phyloP scores from a whole-genome alignment of 23 tunicate genomes.

The Pegea sp. region DNA sequence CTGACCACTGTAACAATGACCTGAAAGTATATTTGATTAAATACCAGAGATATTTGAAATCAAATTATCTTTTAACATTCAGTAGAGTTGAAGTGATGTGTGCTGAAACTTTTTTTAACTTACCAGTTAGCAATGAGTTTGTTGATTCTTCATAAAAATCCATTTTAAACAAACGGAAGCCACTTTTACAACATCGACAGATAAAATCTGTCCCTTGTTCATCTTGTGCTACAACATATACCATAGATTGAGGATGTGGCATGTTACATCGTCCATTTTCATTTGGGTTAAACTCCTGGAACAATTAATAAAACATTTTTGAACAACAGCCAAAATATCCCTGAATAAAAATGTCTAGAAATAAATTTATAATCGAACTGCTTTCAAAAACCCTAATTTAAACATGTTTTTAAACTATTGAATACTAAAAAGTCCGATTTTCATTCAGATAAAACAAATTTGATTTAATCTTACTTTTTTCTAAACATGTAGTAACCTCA shows the following conservation, averaged over 20 bases:
- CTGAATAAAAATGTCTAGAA: too few relatives aligned
- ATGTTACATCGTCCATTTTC: constrained; percentile 62
- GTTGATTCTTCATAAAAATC: constrained; percentile 95
- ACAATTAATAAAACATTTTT: too few relatives aligned
- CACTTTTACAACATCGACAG: constrained; percentile 84
- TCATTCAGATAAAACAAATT: too few relatives aligned
- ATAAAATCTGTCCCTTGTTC: constrained; percentile 79
- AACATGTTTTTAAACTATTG: too few relatives aligned
- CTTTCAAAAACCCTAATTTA: too few relatives aligned
- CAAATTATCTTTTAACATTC: background rate
- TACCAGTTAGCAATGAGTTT: constrained; percentile 84
- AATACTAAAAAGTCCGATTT: too few relatives aligned
- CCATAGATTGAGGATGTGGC: constrained; percentile 97
- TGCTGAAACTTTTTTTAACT: background rate
- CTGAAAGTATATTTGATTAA: constrained; percentile 12
- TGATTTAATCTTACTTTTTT: too few relatives aligned
- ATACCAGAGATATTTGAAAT: background rate
- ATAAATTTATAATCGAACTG: too few relatives aligned
- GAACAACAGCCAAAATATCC: too few relatives aligned
- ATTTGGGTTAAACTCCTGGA: too few relatives aligned
- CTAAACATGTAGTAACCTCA: too few relatives aligned
- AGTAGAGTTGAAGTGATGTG: background rate
- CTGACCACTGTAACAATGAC: constrained; percentile 94
- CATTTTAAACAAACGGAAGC: constrained; percentile 91
- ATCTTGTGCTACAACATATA: constrained; percentile 43